phyloP scores from a whole-genome alignment of 1,140 invertebrate genomes.

The Apocrypta bakeri region DNA sequence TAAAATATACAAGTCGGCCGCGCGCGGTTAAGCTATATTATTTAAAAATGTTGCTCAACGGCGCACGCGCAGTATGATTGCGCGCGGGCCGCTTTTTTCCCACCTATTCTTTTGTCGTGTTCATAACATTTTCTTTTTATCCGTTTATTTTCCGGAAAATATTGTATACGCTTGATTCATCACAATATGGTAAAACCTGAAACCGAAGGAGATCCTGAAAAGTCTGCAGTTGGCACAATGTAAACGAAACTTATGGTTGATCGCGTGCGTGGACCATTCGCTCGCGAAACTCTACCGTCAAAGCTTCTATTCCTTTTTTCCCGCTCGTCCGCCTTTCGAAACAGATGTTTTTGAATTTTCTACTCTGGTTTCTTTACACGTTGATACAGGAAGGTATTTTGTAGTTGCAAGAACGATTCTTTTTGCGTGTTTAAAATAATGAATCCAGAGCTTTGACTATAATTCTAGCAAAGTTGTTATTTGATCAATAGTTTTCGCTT shows the following conservation, averaged over 20 bases:
- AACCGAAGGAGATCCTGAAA: slow-evolving; percentile 40
- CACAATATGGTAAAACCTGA: slow-evolving; percentile 38
- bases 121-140: not conserved
- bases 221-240: slow-evolving; percentile 49
- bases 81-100: too few relatives aligned
- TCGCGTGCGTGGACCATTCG: not conserved
- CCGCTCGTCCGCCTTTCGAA: not conserved
- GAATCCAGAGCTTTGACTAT: not conserved
- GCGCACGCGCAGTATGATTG: not conserved
- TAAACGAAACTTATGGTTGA: slow-evolving; percentile 41
- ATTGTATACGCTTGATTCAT: slow-evolving; percentile 35
- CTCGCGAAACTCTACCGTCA: not conserved
- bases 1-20: not conserved
- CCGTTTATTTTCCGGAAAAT: slow-evolving; percentile 7
- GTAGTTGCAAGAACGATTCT: too few relatives aligned
- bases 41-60: not conserved
- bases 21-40: slow-evolving; percentile 26
- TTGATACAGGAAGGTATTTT: too few relatives aligned
- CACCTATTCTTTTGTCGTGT: not conserved
- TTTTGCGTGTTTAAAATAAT: too few relatives aligned
- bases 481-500: too few relatives aligned
- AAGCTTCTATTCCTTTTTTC: slow-evolving; percentile 14
- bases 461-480: too few relatives aligned
- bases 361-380: too few relatives aligned
- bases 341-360: too few relatives aligned